A percentile compares a stretch with the other conserved stretches of the same genome.
Evolutionary conservation across 2,113 vertebrate species (phyloP).

Genomic region (Salvelinus fontinalis): DNA sequence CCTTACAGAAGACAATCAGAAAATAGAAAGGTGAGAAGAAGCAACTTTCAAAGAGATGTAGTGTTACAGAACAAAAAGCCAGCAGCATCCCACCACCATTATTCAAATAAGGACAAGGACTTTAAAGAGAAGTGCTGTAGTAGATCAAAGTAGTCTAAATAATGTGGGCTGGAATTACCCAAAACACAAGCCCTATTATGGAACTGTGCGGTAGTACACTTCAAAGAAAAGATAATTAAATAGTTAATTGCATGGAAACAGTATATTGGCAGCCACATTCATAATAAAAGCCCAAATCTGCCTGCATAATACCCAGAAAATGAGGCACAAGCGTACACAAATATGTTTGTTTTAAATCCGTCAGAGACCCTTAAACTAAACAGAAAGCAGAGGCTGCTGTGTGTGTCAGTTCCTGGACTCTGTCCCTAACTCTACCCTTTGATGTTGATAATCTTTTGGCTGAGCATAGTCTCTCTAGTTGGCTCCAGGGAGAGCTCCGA

Average conservation of each 20-base stretch:
- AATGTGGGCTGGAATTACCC: neutral
- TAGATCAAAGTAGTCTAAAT: neutral
- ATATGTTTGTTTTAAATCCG: slow-evolving; percentile 50
- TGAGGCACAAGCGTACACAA: slow-evolving; percentile 31
- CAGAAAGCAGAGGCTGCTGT: slow-evolving; percentile 55
- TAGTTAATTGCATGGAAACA: slow-evolving; percentile 12
- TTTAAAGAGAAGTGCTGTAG: slow-evolving; percentile 9
- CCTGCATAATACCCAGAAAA: neutral
- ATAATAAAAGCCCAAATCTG: slow-evolving; percentile 27
- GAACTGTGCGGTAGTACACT: neutral
- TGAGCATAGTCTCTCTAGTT: neutral
- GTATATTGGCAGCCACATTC: neutral
- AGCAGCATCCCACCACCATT: too few species aligned
- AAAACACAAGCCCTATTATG: neutral
- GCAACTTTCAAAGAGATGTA: too few species aligned
- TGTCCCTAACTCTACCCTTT: slow-evolving; percentile 52
- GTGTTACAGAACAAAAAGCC: too few species aligned
- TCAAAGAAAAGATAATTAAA: slow-evolving; percentile 15
- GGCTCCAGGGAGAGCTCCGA: neutral
- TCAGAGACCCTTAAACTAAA: slow-evolving; percentile 52
- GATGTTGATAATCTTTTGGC: slow-evolving; percentile 38
- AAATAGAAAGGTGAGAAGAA: too few species aligned
- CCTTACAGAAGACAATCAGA: too few species aligned
- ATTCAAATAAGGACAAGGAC: neutral
- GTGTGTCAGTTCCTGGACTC: slow-evolving; percentile 52